Evolutionary conservation across 1,140 invertebrate genomes (phyloP), one percentile per base, ranked within the genome.

Genomic region (Achroia grisella): DNA sequence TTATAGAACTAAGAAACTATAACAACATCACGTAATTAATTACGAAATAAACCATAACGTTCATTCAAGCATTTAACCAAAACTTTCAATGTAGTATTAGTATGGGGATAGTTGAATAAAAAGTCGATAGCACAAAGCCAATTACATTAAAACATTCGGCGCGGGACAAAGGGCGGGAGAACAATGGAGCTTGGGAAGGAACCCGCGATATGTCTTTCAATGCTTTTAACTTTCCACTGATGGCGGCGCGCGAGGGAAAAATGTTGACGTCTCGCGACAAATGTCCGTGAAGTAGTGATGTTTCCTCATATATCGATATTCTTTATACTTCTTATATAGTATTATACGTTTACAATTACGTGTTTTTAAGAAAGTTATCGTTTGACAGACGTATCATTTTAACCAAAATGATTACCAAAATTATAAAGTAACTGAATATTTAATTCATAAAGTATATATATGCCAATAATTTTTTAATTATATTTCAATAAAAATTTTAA

Each of bases 71-170:
- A 48, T 15, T 43, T 31, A 52, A 48, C 8, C 34, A 29, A 55
- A 62, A 62, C 39, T 52, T 54, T 43, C 44, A 23, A 39, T 37
- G 14, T 39, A 52, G 45, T n/a, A n/a, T 39, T 40, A 45, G 33
- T 33, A 40, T 43, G 37, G 40, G 37, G 54, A 48, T 48, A 51
- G 50, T 52, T 40, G 47, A 33, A 45, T 47, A 51, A 61, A 71
- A 78, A 75, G 64, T 61, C 57, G 64, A 50, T 66, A 59, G 60
- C 68, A 77, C 74, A 79, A 83, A 79, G 79, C 77, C 79, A 84
- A 84, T 84, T 84, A 84, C 79, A 84, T 84, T 84, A 84, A 84
- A 84, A 84, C 79, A 81, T 83, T 80, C 71, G 73, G 60, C 39
- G 39, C 62, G 64, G 69, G 65, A 80, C 76, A 80, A 79, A 79